Percentiles rank a stretch among this genome's conserved stretches.
Conservation (phyloP, 2,113 vertebrate genomes). For the Sinocyclocheilus rhinocerous region DNA sequence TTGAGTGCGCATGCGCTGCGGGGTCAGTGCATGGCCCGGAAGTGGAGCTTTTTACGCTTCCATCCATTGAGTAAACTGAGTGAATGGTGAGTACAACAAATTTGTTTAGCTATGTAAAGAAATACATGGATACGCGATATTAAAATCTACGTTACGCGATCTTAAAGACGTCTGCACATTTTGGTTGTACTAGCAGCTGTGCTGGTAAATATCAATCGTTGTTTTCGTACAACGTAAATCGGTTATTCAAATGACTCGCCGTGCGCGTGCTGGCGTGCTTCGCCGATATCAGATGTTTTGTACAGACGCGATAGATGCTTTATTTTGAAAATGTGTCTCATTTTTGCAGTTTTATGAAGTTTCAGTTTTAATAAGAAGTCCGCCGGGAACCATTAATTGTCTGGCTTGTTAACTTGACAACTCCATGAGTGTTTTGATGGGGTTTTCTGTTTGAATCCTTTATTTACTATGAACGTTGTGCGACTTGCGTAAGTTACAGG, state of each 20-base stretch:
- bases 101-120: background rate
- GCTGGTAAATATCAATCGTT: background rate
- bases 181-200: background rate
- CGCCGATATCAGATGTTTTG: background rate
- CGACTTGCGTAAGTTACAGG: background rate
- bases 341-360: background rate
- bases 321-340: background rate
- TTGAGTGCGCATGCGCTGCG: background rate
- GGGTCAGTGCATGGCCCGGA: conserved; percentile 6
- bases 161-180: background rate
- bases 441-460: background rate
- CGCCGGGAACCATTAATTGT: background rate
- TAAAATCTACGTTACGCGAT: background rate
- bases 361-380: background rate
- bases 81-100: conserved; percentile 4
- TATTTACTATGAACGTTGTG: background rate
- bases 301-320: background rate
- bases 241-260: background rate
- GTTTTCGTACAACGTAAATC: background rate
- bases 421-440: background rate
- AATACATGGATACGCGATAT: background rate
- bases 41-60: background rate
- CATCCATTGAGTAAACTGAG: background rate
- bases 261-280: background rate
- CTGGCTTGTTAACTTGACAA: too few relatives aligned